Evolutionary conservation across 2,888 invertebrate species (phyloP), one percentile per base, ranked within the genome.

Genomic region (Rosalia funebris): DNA sequence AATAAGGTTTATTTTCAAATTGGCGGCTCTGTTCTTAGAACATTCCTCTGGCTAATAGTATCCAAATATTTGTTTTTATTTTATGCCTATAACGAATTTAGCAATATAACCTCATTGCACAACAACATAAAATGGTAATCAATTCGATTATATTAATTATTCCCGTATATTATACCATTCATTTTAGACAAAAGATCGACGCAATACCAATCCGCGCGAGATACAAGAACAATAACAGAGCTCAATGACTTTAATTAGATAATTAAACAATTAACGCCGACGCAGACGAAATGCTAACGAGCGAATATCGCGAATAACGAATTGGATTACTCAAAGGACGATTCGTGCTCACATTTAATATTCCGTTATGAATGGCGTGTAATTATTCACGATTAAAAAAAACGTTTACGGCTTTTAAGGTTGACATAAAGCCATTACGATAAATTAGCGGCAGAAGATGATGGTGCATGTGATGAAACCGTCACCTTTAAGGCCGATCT

Each of bases 1-100:
- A n/a, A n/a, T n/a, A 14, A 57, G 15, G 39, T 41, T 60, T 9
- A 65, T 1, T 47, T 57, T 20, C 2, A 65, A n/a, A 3, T 50
- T 57, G 4, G 57, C 36, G 1, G 71, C 73, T 1, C 65, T 53
- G 56, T 68, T 74, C 42, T 52, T 66, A 5, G 63, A 61, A 48
- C 80, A 81, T 61, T 77, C 78, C 0, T 62, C 70, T 0, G 78
- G 78, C 63, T 76, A 76, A 11, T 71, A 68, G 0, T 69, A 68
- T 4, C n/a, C n/a, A n/a, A n/a, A n/a, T n/a, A n/a, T n/a, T n/a
- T n/a, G n/a, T n/a, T n/a, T n/a, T n/a, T n/a, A n/a, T n/a, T n/a
- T n/a, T n/a, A n/a, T n/a, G n/a, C n/a, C n/a, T n/a, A n/a, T n/a
- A n/a, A n/a, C n/a, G n/a, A n/a, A n/a, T n/a, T n/a, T n/a, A n/a